Conservation (phyloP, 2,888 invertebrate genomes). For the Laothoe populi region DNA sequence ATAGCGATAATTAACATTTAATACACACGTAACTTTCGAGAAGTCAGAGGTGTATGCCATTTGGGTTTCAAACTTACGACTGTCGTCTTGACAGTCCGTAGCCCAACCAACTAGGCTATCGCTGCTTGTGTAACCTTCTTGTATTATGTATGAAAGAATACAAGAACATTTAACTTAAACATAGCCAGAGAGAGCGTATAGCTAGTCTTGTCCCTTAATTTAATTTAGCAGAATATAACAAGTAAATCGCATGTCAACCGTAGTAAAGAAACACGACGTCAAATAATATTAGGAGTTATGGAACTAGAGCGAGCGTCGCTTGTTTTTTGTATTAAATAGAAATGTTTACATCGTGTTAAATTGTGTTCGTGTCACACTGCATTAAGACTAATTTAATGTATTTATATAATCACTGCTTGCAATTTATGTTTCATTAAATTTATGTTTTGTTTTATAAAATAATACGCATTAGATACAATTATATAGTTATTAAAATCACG, state of each 20-base stretch:
- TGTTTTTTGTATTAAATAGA: constrained; percentile 15
- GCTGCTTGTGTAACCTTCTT: no score
- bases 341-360: constrained; percentile 21
- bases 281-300: constrained; percentile 14
- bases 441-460: neutral
- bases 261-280: constrained; percentile 14
- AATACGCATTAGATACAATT: no score
- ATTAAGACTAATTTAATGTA: constrained; percentile 4
- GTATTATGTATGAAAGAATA: no score
- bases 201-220: neutral
- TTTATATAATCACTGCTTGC: neutral
- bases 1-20: no score
- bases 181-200: neutral
- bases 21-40: no score
- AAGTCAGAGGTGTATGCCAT: no score
- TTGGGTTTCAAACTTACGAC: no score
- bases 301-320: constrained; percentile 13
- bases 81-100: no score
- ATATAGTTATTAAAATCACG: no score
- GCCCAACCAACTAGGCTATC: no score
- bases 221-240: constrained; percentile 11
- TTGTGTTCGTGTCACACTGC: constrained; percentile 8
- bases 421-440: neutral
- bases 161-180: no score
- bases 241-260: constrained; percentile 24